Evolutionary conservation across 2,888 invertebrate genomes (phyloP).

Genomic region (Dorcus hopei): DNA sequence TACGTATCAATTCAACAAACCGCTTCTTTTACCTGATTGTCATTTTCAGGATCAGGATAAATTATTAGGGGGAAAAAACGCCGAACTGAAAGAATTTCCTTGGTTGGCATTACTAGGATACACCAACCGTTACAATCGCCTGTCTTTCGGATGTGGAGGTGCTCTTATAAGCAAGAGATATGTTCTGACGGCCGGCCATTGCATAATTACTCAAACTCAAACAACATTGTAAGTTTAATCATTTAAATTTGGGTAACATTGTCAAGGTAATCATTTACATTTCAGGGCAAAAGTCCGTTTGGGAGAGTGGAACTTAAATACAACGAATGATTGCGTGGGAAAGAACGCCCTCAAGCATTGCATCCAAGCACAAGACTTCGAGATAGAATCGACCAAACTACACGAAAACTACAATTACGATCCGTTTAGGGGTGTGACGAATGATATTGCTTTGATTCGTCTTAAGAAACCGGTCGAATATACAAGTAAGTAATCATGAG

Average conservation of each 20-base stretch:
- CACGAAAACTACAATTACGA: no score
- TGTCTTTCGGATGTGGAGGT: slow-evolving; percentile 50
- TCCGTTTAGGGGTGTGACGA: not conserved
- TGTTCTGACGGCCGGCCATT: slow-evolving; percentile 57
- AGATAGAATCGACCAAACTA: no score
- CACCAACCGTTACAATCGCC: slow-evolving; percentile 22
- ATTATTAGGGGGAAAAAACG: slow-evolving; percentile 44
- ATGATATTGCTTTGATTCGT: slow-evolving; percentile 50
- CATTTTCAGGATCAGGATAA: slow-evolving; percentile 22
- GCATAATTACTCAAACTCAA: slow-evolving; percentile 45
- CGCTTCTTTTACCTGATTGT: no score
- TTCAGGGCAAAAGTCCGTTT: slow-evolving; percentile 41
- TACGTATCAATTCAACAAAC: no score
- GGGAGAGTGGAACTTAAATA: slow-evolving; percentile 51
- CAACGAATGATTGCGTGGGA: slow-evolving; percentile 47
- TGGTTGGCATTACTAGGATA: slow-evolving; percentile 51
- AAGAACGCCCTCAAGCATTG: not conserved
- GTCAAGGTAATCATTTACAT: not conserved
- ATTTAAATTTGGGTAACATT: not conserved
- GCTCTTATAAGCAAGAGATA: slow-evolving; percentile 54
- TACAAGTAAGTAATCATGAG: slow-evolving; percentile 40
- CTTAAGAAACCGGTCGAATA: slow-evolving; percentile 48
- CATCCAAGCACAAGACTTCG: no score
- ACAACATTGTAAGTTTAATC: slow-evolving; percentile 24
- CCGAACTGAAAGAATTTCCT: slow-evolving; percentile 49